Percentiles rank a stretch among this genome's conserved stretches.
Conservation (phyloP, 53 echinoderm and acorn worm genomes). For the Paracentrotus lividus region DNA sequence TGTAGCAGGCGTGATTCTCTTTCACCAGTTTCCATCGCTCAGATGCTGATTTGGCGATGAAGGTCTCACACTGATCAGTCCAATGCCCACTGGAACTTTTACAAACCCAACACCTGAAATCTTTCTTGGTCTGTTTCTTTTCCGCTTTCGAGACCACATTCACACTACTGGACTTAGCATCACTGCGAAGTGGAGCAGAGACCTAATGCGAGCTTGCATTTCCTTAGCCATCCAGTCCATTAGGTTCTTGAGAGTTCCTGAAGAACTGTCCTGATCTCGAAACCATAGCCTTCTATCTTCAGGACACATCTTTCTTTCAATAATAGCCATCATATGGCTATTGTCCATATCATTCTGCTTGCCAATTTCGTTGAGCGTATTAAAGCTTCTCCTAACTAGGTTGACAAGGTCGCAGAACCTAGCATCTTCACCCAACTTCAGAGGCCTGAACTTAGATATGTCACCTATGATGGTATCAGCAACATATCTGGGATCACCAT, state of each 20-base stretch:
- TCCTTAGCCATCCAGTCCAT: constrained; percentile 56
- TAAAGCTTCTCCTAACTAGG: constrained; percentile 60
- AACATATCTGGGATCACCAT: constrained; percentile 70
- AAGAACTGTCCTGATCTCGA: not conserved
- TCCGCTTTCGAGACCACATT: not conserved
- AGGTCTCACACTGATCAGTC: too few relatives aligned
- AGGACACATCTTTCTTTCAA: constrained; percentile 56
- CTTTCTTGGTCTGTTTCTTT: not conserved
- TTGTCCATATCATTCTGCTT: constrained; percentile 42
- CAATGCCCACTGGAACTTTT: constrained; percentile 30
- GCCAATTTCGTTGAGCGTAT: constrained; percentile 59
- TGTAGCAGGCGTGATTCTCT: constrained; percentile 73
- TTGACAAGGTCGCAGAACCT: constrained; percentile 71
- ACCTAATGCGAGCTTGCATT: constrained; percentile 74
- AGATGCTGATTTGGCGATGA: too few relatives aligned
- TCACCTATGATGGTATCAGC: constrained; percentile 66
- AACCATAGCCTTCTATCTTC: constrained; percentile 28
- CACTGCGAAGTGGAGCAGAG: constrained; percentile 72
- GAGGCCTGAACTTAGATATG: constrained; percentile 48
- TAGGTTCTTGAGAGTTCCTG: not conserved
- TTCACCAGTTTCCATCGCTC: constrained; percentile 60
- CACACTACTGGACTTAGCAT: not conserved
- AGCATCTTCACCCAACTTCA: constrained; percentile 63
- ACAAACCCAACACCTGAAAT: constrained; percentile 73
- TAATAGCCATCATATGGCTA: constrained; percentile 62